These are phyloP conservation scores for Argyrosomus regius DNA, from an alignment of 2,797 vertebrate species.

Conservation along the genomic window DNA sequence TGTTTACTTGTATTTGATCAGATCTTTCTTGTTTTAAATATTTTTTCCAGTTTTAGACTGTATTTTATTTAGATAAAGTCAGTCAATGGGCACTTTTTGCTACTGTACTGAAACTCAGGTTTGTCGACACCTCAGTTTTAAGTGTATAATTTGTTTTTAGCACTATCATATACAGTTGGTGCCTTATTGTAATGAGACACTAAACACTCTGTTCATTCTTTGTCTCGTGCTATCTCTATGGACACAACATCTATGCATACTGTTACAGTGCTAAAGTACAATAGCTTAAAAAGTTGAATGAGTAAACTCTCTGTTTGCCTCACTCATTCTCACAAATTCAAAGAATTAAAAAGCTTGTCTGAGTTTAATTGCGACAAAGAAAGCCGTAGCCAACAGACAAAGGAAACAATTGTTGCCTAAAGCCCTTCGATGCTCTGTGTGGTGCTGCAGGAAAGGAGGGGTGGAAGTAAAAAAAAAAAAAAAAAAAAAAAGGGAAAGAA, in stretches of 20 bases:
- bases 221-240: background rate
- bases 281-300: constrained; percentile 14
- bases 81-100: too few species aligned
- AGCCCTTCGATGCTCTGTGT: constrained; percentile 12
- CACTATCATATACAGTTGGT: background rate
- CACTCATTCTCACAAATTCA: constrained; percentile 29
- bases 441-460: background rate
- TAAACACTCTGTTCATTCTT: constrained; percentile 6
- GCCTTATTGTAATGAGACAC: constrained; percentile 9
- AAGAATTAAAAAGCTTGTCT: constrained; percentile 41
- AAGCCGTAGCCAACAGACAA: constrained; percentile 47
- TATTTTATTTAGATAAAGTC: too few species aligned
- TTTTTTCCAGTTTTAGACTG: too few species aligned
- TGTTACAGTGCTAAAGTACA: constrained; percentile 3
- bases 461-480: constrained; percentile 2
- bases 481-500: background rate
- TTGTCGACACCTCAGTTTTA: background rate
- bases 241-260: constrained; percentile 23
- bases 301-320: constrained; percentile 28
- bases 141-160: background rate
- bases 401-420: constrained; percentile 49
- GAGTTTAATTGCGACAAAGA: constrained; percentile 42
- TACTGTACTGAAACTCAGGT: too few species aligned
- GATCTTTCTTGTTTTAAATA: too few species aligned
- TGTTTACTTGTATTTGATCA: too few species aligned